Evolutionary conservation across 1,140 invertebrate genomes (phyloP).

Genomic region (Megathymus violae): DNA sequence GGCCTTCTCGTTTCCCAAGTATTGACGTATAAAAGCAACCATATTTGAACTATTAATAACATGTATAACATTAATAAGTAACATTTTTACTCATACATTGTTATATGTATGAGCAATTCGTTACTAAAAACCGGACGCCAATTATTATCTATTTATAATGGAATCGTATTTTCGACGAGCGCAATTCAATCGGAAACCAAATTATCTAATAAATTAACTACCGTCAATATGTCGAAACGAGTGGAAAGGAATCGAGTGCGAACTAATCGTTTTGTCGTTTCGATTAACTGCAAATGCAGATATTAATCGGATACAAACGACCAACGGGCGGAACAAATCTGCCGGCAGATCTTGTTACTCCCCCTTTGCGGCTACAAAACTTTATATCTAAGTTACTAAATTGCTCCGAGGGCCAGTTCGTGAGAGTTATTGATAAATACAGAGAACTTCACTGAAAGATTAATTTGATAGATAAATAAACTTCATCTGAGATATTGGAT

Average conservation of each 20-base stretch:
- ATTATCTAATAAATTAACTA: slow-evolving; percentile 74
- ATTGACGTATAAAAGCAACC: neutral
- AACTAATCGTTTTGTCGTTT: slow-evolving; percentile 71
- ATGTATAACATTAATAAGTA: neutral
- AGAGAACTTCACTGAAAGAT: neutral
- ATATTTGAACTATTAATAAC: neutral
- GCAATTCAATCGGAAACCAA: slow-evolving; percentile 54
- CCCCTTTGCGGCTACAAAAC: slow-evolving; percentile 38
- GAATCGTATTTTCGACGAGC: slow-evolving; percentile 36
- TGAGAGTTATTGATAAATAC: slow-evolving; percentile 8
- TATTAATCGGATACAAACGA: slow-evolving; percentile 55
- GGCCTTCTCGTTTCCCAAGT: no score
- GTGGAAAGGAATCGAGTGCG: slow-evolving; percentile 60
- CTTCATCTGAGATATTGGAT: no score
- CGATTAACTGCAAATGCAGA: slow-evolving; percentile 68
- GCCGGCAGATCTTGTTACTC: slow-evolving; percentile 37
- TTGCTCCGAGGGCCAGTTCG: slow-evolving; percentile 14
- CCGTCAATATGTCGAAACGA: slow-evolving; percentile 54
- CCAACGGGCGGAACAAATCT: slow-evolving; percentile 35
- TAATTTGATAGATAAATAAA: neutral
- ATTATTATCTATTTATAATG: slow-evolving; percentile 40
- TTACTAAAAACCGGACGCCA: slow-evolving; percentile 33
- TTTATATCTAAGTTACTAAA: slow-evolving; percentile 32
- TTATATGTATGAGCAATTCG: neutral
- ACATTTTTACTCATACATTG: neutral